Evolutionary conservation across 2,797 vertebrate genomes (phyloP), one percentile per base, ranked within the genome.

Genomic region (Leptoclinus maculatus): DNA sequence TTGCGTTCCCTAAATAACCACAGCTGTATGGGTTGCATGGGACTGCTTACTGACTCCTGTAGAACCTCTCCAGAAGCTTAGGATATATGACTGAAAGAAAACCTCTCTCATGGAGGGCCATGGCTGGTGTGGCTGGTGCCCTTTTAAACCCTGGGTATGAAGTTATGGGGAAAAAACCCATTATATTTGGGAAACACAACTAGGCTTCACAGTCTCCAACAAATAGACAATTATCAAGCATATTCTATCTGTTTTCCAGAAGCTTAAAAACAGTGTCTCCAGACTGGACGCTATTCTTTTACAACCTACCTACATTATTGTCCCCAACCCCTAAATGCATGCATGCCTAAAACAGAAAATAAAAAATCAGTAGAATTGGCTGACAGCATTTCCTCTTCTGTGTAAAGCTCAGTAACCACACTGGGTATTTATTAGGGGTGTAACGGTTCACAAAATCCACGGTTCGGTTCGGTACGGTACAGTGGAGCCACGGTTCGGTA

Each of bases 61-160:
- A 51, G 80, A 63, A 86, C 39, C 27, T 78, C 72, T 83, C 36
- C 59, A 67, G 23, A 60, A 73, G 25, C 39, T 71, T 21, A 38
- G 6, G 16, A 63, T 63, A 34, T 41, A 27, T 2, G 41, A 64
- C 69, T 57, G 29, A 39, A 80, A 81, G 5, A 65, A 74, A 80
- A 9, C 43, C 41, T 45, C 49, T 39, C 36, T 62, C 32, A 7
- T 34, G 32, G 32, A 34, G 32, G 32, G 32, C 32, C 32, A 7
- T 41, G 39, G 36, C 36, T 9, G 36, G 36, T 36, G 32, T 14
- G 39, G 36, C 36, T 9, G 36, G 36, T 38, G 3, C 12, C 39
- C 4, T 38, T 38, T 41, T 9, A 36, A 36, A 36, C 8, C 9
- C 9, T n/a, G n/a, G n/a, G n/a, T n/a, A n/a, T n/a, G n/a, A n/a